Conservation (phyloP, 2,113 vertebrate species). For the Ardeotis arabs region DNA sequence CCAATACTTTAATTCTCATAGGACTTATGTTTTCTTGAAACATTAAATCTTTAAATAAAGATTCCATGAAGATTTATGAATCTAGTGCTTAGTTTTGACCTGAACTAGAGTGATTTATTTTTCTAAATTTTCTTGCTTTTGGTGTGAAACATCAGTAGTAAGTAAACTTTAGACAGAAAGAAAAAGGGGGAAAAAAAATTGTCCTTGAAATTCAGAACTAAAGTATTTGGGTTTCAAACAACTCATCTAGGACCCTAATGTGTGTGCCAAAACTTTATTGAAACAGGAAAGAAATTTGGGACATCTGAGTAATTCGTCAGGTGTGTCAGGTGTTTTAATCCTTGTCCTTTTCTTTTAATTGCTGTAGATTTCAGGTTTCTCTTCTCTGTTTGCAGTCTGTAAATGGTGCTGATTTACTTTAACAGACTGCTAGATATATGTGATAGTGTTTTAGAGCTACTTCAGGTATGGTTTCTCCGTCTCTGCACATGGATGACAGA, state of each 20-base stretch:
- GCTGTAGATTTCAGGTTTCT: neutral
- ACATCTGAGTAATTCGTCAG: neutral
- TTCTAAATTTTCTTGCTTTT: neutral
- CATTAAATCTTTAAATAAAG: neutral
- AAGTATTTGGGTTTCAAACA: neutral
- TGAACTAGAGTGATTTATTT: neutral
- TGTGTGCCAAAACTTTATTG: neutral
- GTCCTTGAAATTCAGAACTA: neutral
- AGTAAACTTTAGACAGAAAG: neutral
- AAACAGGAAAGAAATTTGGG: neutral
- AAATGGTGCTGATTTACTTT: neutral
- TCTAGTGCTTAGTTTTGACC: neutral
- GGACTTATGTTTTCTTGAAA: neutral
- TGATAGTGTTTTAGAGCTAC: neutral
- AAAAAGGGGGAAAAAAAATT: neutral
- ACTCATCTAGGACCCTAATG: accelerated
- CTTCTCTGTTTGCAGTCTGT: neutral
- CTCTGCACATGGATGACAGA: neutral
- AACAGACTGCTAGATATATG: neutral
- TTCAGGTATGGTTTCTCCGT: neutral
- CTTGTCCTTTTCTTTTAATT: neutral
- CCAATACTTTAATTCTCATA: neutral
- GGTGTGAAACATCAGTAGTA: neutral
- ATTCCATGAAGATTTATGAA: neutral
- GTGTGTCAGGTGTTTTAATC: neutral